Evolutionary conservation across 2,888 invertebrate genomes (phyloP).

Genomic region (Sarcophaga rosellei): DNA sequence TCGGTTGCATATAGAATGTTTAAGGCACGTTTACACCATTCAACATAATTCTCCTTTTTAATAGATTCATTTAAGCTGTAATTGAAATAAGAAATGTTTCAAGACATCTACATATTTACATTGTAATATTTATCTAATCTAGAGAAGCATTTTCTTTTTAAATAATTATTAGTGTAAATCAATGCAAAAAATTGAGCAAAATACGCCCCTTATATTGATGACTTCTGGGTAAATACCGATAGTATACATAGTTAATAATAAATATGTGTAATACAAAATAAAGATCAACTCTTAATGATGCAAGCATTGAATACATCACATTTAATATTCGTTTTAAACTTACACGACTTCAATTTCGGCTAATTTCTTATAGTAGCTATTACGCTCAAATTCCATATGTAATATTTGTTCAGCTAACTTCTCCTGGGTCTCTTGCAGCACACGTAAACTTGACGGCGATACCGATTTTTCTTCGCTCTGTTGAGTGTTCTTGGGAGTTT

Average conservation of each 20-base stretch:
- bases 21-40: conserved; percentile 72
- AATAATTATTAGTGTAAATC: no score
- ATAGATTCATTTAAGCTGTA: conserved; percentile 70
- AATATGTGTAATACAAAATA: no score
- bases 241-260: no score
- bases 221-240: no score
- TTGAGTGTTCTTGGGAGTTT: conserved; percentile 62
- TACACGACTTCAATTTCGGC: conserved; percentile 73
- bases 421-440: conserved; percentile 65
- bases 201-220: no score
- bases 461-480: conserved; percentile 46
- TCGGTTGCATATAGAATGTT: conserved; percentile 72
- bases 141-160: no score
- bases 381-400: conserved; percentile 69
- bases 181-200: no score
- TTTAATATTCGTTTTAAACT: conserved; percentile 48
- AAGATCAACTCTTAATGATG: no score
- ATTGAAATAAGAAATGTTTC: conserved; percentile 3
- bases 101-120: neutral
- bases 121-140: no score
- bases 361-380: conserved; percentile 74
- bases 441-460: conserved; percentile 69
- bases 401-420: conserved; percentile 64
- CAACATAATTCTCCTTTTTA: conserved; percentile 68
- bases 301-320: neutral